Percentiles rank a stretch among this genome's conserved stretches.
phyloP scores from a whole-genome alignment of 2,113 vertebrate species.

The Ranitomeya variabilis region DNA sequence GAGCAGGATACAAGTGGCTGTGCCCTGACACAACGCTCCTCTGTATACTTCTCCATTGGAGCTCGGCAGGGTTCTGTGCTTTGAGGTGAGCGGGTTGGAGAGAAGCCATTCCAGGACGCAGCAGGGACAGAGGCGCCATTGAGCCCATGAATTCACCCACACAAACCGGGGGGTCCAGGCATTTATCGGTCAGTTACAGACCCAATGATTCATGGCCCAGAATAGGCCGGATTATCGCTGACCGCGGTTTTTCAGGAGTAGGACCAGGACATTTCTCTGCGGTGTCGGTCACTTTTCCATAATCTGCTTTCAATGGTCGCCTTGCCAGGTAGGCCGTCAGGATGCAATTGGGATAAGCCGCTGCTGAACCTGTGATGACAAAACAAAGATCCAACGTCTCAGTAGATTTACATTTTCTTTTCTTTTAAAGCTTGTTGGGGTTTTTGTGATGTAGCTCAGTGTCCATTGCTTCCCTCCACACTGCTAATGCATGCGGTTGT shows the following conservation, averaged over 20 bases:
- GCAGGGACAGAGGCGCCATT: neutral
- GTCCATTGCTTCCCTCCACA: too few relatives aligned
- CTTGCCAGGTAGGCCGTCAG: too few relatives aligned
- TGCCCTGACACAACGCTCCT: neutral
- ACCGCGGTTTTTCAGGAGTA: neutral
- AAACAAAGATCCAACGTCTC: too few relatives aligned
- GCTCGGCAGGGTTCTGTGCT: neutral
- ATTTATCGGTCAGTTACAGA: neutral
- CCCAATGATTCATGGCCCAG: neutral
- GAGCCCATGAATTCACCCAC: neutral
- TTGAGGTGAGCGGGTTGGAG: neutral
- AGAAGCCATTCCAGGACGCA: neutral
- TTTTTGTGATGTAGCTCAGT: too few relatives aligned
- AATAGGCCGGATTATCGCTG: neutral
- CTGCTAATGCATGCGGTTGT: too few relatives aligned
- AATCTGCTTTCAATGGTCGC: too few relatives aligned
- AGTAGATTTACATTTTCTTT: too few relatives aligned
- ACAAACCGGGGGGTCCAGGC: neutral
- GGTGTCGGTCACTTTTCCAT: neutral
- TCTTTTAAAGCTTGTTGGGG: too few relatives aligned
- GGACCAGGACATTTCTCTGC: neutral
- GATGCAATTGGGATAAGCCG: too few relatives aligned
- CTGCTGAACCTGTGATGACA: too few relatives aligned
- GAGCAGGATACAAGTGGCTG: neutral
- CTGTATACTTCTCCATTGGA: neutral